Evolutionary conservation across 2,113 vertebrate species (phyloP).

Genomic region (Stigmatopora argus): DNA sequence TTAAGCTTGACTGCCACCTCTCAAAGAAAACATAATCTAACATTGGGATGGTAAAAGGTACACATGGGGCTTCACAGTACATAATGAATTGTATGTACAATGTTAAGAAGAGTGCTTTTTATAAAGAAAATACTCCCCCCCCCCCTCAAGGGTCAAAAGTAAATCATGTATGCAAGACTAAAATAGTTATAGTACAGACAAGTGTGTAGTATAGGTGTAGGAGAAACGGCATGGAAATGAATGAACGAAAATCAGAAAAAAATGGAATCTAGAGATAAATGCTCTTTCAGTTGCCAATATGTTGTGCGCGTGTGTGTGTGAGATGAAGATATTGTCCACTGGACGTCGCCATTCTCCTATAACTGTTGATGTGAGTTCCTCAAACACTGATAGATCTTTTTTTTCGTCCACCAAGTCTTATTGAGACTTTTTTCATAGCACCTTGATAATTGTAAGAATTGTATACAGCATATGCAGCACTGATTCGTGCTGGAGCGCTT

Average conservation of each 20-base stretch:
- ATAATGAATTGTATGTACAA: neutral
- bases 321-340: neutral
- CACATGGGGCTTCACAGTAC: neutral
- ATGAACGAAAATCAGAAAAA: neutral
- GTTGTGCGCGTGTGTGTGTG: no score
- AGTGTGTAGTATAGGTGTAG: neutral
- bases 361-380: neutral
- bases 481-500: no score
- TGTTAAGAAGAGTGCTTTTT: neutral
- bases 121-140: neutral
- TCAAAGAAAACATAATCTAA: conserved; percentile 26
- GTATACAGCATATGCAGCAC: neutral
- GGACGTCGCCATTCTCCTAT: neutral
- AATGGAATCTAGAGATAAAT: neutral
- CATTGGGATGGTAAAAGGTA: neutral
- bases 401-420: neutral
- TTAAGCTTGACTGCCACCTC: conserved; percentile 14
- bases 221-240: neutral
- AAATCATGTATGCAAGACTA: no score
- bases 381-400: neutral
- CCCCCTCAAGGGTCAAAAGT: no score
- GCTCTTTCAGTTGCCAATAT: no score
- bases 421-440: neutral
- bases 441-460: neutral
- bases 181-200: no score